Percentiles rank a stretch among this genome's conserved stretches.
These are phyloP conservation scores for Xenopus tropicalis DNA, from an alignment of 2,113 vertebrate species.

Conservation along the genomic window DNA sequence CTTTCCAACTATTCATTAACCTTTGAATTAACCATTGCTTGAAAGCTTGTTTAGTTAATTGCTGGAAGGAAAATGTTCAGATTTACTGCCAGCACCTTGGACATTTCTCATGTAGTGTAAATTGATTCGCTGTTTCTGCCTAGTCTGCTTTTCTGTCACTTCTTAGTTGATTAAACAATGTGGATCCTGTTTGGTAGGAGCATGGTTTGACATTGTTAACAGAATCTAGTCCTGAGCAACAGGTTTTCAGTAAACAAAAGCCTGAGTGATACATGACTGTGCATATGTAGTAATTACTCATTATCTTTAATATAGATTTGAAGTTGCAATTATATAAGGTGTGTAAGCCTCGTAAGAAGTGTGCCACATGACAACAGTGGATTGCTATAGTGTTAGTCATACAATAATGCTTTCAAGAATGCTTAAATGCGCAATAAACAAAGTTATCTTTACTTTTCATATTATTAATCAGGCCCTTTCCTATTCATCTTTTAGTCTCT, in stretches of 20 bases:
- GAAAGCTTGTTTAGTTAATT: no score
- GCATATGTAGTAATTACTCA: neutral
- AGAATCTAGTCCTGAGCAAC: neutral
- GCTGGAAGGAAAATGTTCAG: no score
- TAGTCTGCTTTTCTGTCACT: no score
- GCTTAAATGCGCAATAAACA: no score
- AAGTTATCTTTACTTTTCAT: no score
- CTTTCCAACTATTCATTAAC: no score
- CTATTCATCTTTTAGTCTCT: no score
- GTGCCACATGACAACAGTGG: neutral
- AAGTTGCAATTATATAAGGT: neutral
- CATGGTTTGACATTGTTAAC: neutral
- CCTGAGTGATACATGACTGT: neutral
- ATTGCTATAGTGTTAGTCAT: neutral
- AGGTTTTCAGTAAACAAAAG: neutral
- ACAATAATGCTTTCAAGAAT: neutral
- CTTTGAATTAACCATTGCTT: no score
- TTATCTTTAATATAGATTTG: neutral
- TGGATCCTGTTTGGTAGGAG: neutral
- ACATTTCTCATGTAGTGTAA: no score
- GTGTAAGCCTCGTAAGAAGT: neutral
- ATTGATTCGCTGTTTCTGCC: no score
- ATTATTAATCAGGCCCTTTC: no score
- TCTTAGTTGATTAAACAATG: neutral
- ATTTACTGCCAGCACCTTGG: no score